Base-by-base conservation (phyloP, 2,888 invertebrate genomes). In the Idaea biselata region DNA sequence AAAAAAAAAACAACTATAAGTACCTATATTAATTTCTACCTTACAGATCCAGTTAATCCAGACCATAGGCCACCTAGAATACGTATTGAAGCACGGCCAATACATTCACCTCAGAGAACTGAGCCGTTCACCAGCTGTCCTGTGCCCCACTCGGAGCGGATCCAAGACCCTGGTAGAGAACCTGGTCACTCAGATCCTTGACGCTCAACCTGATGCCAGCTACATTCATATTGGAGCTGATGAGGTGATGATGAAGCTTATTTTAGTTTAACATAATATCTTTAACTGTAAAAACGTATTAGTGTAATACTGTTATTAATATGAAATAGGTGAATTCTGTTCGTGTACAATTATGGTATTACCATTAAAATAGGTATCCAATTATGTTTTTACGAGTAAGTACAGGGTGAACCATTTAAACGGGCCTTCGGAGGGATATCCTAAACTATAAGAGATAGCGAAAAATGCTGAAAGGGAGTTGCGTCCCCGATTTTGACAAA, bases 1-100 rank as follows among this genome's bases (percentile, higher is more conserved):
- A 53, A 8, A 3, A n/a, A 4, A 53, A 53, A 7, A 53, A 7
- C 53, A 0, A 8, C 11, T 0, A 16, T 16, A 4, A 7, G 6
- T 16, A 53, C 11, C 53, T 8, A n/a, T 53, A n/a, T 7, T 8
- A 5, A 53, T 53, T 16, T 60, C 11, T 61, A 18, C 17, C 6
- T 62, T 81, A 17, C 77, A 93, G 93, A 91, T 93, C 60, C 97
- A 97, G 31, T 88, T 97, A 17, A 94, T 97, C n/a, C 97, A 97
- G 88, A 96, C 97, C 0, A 96, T 97, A 77, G 97, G 97, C 0
- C 97, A 97, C 84, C 93, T 97, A 92, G 97, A 97, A 91, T 97
- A 95, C 89, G 95, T 96, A 0, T 85, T 97, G 61, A 97, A 97
- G 79, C 95, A 96, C 70, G 93, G 94, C 11, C 89, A 94, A 69